These are phyloP conservation scores for Planococcus citri DNA, from an alignment of 1,140 invertebrate genomes.

Conservation along the genomic window DNA sequence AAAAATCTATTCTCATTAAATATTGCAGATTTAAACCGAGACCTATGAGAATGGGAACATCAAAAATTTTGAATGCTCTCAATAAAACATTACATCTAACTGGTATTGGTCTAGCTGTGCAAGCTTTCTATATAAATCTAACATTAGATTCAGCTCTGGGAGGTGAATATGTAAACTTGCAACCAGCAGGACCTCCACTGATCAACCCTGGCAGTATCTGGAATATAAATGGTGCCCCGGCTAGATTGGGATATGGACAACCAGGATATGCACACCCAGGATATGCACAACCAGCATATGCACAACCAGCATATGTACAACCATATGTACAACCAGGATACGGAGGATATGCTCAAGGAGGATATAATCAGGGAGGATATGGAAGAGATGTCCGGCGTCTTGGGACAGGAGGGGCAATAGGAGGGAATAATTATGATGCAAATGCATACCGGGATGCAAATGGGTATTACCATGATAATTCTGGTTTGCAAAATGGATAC, in stretches of 20 bases:
- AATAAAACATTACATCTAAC: conserved; percentile 27
- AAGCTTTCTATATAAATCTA: conserved; percentile 28
- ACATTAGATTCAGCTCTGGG: conserved; percentile 26
- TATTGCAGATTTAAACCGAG: not conserved
- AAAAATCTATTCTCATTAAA: not conserved
- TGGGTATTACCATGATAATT: conserved; percentile 27
- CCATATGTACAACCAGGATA: too few relatives aligned
- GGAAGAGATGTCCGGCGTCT: not conserved
- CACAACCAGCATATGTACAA: too few relatives aligned
- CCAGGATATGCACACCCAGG: conserved; percentile 8
- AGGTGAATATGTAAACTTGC: conserved; percentile 25
- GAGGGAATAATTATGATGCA: conserved; percentile 22
- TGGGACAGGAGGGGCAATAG: conserved; percentile 17
- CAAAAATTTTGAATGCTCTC: conserved; percentile 22
- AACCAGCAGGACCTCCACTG: conserved; percentile 25
- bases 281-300: conserved; percentile 1
- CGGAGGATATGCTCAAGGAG: too few relatives aligned
- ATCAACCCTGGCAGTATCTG: conserved; percentile 26
- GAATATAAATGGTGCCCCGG: conserved; percentile 22
- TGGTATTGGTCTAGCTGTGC: conserved; percentile 27
- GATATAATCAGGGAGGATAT: not conserved
- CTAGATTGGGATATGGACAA: not conserved
- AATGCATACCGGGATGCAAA: conserved; percentile 26
- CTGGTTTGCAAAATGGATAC: conserved; percentile 26
- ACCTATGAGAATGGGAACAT: not conserved